Evolutionary conservation across 2,888 invertebrate genomes (phyloP), one percentile per base, ranked within the genome.

Genomic region (Leuctra nigra): DNA sequence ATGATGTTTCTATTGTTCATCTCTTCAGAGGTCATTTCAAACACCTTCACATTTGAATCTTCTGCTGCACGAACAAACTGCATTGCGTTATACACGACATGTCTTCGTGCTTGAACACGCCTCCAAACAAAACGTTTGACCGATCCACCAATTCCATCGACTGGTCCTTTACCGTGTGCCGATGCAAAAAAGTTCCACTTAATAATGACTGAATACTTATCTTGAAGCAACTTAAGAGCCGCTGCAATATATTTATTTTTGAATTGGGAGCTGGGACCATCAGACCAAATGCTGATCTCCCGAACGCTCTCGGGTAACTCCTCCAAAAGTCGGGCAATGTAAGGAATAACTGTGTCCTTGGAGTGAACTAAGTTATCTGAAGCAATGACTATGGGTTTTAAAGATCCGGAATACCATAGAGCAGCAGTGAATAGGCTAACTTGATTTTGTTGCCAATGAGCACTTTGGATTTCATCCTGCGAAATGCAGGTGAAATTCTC

Each of bases 241-340:
- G 36, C 41, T 23, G 54, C 54, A 9, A 54, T 39, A 25, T 23
- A 54, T 24, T 18, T 39, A 16, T 54, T 54, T 24, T 54, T 54
- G 23, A 54, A 54, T 7, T 44, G 44, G n/a, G 41, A 41, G 18
- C 54, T 54, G 33, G 54, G 44, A 23, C 44, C 44, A 44, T 54
- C 54, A 14, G 44, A 54, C 41, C 44, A 23, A 6, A 54, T 18
- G n/a, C 39, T 23, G 14, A 54, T 44, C 29, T 54, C 44, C 13
- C 13, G 41, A 7, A 54, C 54, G 14, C 11, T 16, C 9, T 14
- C 9, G 22, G 54, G 54, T 9, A 54, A 16, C 14, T 39, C 44
- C 14, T 54, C 39, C 24, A 54, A 22, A 44, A 54, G 23, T 24
- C 1, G 20, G 29, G 16, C 29, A 13, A 54, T 44, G 24, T 54